Evolutionary conservation across 2,888 invertebrate genomes (phyloP).

Genomic region (Dasypogon diadema): DNA sequence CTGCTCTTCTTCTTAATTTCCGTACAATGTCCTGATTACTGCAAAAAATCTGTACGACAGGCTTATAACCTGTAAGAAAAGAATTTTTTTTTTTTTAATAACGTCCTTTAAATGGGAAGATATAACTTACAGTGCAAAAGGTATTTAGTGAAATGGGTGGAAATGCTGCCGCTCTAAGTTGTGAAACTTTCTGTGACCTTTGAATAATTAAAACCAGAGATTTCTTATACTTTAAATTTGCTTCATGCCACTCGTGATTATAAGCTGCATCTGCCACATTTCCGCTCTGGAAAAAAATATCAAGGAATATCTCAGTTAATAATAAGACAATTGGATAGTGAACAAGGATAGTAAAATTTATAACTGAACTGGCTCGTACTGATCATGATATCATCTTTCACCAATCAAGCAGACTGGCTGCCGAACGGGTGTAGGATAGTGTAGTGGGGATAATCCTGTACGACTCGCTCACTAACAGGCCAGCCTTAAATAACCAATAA

Average conservation of each 20-base stretch:
- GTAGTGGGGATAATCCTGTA: too few relatives aligned
- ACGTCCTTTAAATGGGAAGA: not conserved
- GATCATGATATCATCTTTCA: too few relatives aligned
- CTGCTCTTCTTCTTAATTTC: too few relatives aligned
- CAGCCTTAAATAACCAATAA: too few relatives aligned
- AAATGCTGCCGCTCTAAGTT: conserved; percentile 63
- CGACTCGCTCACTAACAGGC: too few relatives aligned
- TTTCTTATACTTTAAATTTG: conserved; percentile 59
- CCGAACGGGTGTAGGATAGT: too few relatives aligned
- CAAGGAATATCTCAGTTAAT: too few relatives aligned
- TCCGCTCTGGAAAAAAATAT: conserved; percentile 59
- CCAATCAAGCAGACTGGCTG: too few relatives aligned
- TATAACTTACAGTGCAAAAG: conserved; percentile 62
- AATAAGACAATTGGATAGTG: too few relatives aligned
- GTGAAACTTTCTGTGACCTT: conserved; percentile 62
- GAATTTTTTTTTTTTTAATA: conserved; percentile 5
- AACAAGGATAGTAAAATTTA: too few relatives aligned
- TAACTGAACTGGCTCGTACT: too few relatives aligned
- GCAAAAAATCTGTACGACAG: conserved; percentile 66
- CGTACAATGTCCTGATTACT: conserved; percentile 63
- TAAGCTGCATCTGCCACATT: conserved; percentile 62
- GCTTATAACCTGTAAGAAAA: conserved; percentile 61
- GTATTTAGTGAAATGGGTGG: conserved; percentile 63
- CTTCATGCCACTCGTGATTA: conserved; percentile 62
- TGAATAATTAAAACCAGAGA: conserved; percentile 61